Evolutionary conservation across 2,888 invertebrate species (phyloP).

Genomic region (Philhelius pedissequus): DNA sequence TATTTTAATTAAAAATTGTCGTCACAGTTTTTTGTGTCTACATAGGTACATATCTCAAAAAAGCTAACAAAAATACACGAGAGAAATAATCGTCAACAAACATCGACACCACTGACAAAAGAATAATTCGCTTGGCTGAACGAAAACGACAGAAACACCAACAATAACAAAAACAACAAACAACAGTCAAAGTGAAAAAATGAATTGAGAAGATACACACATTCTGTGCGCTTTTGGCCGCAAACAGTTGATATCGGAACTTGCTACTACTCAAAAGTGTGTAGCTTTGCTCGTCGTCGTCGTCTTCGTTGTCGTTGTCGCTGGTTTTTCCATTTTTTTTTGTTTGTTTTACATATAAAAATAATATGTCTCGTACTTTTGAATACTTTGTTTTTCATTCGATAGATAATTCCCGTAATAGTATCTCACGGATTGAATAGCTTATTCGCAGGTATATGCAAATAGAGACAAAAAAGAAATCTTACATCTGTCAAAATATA

Average conservation of each 20-base stretch:
- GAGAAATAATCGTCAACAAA: constrained; percentile 14
- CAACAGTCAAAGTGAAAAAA: constrained; percentile 63
- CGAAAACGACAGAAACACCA: constrained; percentile 7
- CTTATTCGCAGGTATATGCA: constrained; percentile 11
- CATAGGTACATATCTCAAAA: too few species aligned
- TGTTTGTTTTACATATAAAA: too few species aligned
- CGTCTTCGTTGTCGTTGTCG: not conserved
- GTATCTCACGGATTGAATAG: constrained; percentile 18
- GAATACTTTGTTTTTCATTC: constrained; percentile 11
- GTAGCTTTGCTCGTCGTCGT: constrained; percentile 53
- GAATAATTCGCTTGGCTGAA: not conserved
- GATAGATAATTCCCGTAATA: constrained; percentile 24
- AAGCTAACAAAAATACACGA: not conserved
- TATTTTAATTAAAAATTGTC: not conserved
- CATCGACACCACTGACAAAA: constrained; percentile 51
- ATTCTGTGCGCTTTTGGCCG: constrained; percentile 68
- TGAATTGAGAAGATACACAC: constrained; percentile 68
- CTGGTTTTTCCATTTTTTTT: not conserved
- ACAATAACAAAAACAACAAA: constrained; percentile 51
- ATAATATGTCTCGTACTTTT: not conserved
- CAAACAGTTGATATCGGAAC: constrained; percentile 69
- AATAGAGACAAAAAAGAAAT: not conserved
- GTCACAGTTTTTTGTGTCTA: not conserved
- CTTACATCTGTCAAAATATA: constrained; percentile 10
- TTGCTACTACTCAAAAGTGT: constrained; percentile 63